Conservation (phyloP, 2,113 vertebrate species). For the Hiodon tergisus region DNA sequence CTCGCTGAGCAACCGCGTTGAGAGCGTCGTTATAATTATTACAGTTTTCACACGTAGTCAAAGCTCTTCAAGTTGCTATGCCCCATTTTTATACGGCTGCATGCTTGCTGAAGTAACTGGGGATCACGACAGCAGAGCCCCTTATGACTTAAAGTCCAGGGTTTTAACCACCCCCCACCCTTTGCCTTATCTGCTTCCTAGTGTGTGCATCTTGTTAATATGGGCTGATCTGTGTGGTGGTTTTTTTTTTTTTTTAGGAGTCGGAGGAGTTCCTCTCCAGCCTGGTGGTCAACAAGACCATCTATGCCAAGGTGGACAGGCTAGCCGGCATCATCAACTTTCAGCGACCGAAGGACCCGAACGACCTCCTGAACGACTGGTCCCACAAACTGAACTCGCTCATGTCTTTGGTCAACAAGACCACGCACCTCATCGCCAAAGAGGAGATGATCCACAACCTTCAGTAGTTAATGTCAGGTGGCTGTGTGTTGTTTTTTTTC, state of each 20-base stretch:
- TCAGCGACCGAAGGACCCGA: conserved; percentile 96
- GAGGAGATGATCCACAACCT: conserved; percentile 99
- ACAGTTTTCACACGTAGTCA: too few species aligned
- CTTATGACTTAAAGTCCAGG: too few species aligned
- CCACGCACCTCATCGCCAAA: conserved; percentile 97
- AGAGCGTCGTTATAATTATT: too few species aligned
- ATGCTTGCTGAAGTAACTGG: too few species aligned
- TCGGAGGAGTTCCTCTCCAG: conserved; percentile 96
- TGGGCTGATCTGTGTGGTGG: not conserved
- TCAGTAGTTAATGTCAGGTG: conserved; percentile 59
- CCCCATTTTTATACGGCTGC: too few species aligned
- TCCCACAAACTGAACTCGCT: conserved; percentile 98
- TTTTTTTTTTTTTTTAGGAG: conserved; percentile 69
- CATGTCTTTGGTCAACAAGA: conserved; percentile 98
- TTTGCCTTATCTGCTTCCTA: too few species aligned
- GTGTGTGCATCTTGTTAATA: not conserved
- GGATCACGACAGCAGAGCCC: too few species aligned
- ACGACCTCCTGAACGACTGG: conserved; percentile 98
- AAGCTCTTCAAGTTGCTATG: too few species aligned
- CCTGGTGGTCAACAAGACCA: conserved; percentile 94
- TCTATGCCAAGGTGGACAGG: conserved; percentile 96
- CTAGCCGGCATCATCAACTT: conserved; percentile 98
- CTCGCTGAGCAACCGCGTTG: too few species aligned
- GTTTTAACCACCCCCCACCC: too few species aligned
- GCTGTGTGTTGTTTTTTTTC: too few species aligned